Base-by-base conservation (phyloP, 2,113 vertebrate species). In the Perca schrenkii region DNA sequence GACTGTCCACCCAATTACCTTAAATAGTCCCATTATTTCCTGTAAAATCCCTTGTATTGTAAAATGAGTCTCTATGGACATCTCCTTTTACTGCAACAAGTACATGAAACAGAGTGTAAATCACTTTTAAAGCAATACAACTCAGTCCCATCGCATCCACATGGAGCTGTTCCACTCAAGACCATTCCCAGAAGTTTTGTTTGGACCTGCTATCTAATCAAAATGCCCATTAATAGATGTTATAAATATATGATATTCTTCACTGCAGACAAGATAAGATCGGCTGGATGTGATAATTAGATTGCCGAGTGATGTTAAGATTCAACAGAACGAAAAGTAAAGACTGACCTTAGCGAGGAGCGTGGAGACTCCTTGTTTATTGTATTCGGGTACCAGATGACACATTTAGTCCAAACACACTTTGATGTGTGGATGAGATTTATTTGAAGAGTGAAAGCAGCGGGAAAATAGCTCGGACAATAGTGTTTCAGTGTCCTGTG, bases 211-310 rank as follows among this genome's bases (percentile, higher is more conserved):
- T 36, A 14, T 17, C 57, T 79, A 87, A 91, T 93, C 86, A 92
- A 80, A 88, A 86, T 72, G 56, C 65, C 80, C 61, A 56, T 82
- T 56, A 88, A 84, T 82, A 83, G 70, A 79, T 36, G 16, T 68
- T 69, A 85, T 71, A 75, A 87, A 84, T 88, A 71, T 77, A 62
- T 85, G 40, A 74, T 68, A 62, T 36, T 69, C 28, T 17, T 22
- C 15, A 56, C 43, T 71, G 74, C 63, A 68, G 82, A 86, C 92
- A 90, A 80, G 94, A 83, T 80, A 65, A 65, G 89, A 93, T 86
- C 71, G 87, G 89, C 87, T 88, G 70, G 62, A 92, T 53, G 90
- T 90, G 94, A 94, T 95, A 95, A 95, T 96, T 88, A 94, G 69
- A 75, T 87, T 60, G 65, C 61, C 36, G 56, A 68, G 77, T 71